Evolutionary conservation across 2,113 vertebrate genomes (phyloP).

Genomic region (Ameiurus melas): DNA sequence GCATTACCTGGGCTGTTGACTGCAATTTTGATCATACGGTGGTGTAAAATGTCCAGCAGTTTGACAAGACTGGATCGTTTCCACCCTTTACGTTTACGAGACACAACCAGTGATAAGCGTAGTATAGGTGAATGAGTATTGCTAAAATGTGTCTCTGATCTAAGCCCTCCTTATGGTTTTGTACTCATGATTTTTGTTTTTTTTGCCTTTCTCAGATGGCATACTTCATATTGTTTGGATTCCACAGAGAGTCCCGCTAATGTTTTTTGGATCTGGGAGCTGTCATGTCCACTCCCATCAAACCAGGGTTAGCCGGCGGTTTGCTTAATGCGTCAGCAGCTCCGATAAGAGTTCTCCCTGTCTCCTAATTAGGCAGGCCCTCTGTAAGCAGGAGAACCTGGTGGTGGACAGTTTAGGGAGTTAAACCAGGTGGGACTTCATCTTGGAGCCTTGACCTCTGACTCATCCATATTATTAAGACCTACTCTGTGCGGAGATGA

Average conservation of each 20-base stretch:
- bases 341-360: neutral
- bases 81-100: no score
- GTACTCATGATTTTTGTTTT: no score
- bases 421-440: constrained; percentile 6
- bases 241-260: neutral
- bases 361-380: constrained; percentile 6
- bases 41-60: neutral
- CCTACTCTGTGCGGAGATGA: neutral
- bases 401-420: neutral
- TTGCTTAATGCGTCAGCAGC: constrained; percentile 12
- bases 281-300: constrained; percentile 21
- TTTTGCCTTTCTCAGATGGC: neutral
- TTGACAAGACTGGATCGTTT: neutral
- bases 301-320: neutral
- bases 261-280: neutral
- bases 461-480: neutral
- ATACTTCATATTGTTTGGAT: neutral
- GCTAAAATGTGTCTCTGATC: neutral
- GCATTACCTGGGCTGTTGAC: neutral
- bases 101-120: neutral
- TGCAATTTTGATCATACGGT: constrained; percentile 30
- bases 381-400: neutral
- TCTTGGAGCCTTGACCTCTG: constrained; percentile 27
- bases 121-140: neutral
- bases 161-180: neutral